Conservation (phyloP, 2,113 vertebrate species). For the Corynorhinus townsendii region DNA sequence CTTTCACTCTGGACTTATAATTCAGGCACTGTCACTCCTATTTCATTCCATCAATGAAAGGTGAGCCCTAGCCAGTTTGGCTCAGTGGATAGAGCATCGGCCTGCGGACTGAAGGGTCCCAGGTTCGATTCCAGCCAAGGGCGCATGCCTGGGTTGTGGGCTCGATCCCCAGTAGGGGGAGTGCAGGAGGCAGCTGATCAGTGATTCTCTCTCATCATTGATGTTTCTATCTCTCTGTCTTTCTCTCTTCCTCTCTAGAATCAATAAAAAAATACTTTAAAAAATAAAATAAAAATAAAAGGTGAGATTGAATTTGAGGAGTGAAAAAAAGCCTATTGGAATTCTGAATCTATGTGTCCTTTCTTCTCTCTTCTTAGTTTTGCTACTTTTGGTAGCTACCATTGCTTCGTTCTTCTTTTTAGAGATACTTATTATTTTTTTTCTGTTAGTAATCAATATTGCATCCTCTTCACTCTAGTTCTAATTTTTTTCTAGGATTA, state of each 20-base stretch:
- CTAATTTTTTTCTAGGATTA: not conserved
- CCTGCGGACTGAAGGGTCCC: too few relatives aligned
- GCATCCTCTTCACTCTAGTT: not conserved
- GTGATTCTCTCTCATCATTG: too few relatives aligned
- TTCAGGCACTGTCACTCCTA: not conserved
- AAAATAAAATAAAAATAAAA: not conserved
- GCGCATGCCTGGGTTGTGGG: too few relatives aligned
- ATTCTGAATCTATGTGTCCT: not conserved
- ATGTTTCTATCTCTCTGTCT: too few relatives aligned
- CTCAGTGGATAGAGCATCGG: too few relatives aligned
- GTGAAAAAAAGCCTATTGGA: not conserved
- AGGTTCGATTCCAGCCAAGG: too few relatives aligned
- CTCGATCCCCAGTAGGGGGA: too few relatives aligned
- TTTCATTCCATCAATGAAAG: not conserved
- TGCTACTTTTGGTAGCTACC: not conserved
- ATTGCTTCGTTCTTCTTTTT: not conserved
- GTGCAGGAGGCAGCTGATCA: too few relatives aligned
- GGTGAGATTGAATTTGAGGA: not conserved
- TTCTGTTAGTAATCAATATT: not conserved
- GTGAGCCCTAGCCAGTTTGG: not conserved
- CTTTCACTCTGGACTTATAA: not conserved
- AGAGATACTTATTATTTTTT: not conserved
- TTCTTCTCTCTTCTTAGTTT: not conserved
- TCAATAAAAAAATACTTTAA: too few relatives aligned
- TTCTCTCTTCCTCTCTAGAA: too few relatives aligned